phyloP scores from a whole-genome alignment of 2,113 vertebrate genomes.

The Caranx ignobilis region DNA sequence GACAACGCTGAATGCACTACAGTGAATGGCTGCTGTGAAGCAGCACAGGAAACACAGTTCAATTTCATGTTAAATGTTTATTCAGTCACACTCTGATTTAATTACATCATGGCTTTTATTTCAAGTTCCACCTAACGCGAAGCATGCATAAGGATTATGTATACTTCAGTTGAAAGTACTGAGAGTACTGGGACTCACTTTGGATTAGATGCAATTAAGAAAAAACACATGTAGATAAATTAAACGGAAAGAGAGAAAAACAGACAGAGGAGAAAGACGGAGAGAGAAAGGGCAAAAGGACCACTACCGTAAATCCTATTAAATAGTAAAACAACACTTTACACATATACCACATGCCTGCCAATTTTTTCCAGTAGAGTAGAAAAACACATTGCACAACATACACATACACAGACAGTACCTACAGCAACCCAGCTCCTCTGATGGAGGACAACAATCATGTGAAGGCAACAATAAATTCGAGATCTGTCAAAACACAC shows the following conservation, averaged over 20 bases:
- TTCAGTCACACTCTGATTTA: neutral
- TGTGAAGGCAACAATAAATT: constrained; percentile 11
- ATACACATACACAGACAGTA: neutral
- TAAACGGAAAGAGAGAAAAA: neutral
- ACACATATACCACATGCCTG: neutral
- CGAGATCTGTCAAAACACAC: neutral
- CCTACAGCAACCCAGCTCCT: constrained; percentile 21
- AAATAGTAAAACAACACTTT: neutral
- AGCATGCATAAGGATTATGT: neutral
- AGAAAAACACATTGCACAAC: constrained; percentile 25
- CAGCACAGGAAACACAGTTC: neutral
- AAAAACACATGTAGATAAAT: neutral
- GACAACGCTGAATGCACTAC: neutral
- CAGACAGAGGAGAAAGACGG: neutral
- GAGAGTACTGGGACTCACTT: neutral
- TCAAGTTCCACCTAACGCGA: neutral
- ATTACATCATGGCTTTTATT: neutral
- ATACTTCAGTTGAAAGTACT: neutral
- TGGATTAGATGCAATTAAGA: neutral
- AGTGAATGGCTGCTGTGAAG: neutral
- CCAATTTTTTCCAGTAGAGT: constrained; percentile 22
- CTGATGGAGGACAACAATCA: constrained; percentile 4
- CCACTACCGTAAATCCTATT: neutral
- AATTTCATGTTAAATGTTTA: neutral
- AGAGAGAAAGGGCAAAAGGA: neutral